Evolutionary conservation across 2,888 invertebrate species (phyloP).

Genomic region (Halictus quadricinctus): DNA sequence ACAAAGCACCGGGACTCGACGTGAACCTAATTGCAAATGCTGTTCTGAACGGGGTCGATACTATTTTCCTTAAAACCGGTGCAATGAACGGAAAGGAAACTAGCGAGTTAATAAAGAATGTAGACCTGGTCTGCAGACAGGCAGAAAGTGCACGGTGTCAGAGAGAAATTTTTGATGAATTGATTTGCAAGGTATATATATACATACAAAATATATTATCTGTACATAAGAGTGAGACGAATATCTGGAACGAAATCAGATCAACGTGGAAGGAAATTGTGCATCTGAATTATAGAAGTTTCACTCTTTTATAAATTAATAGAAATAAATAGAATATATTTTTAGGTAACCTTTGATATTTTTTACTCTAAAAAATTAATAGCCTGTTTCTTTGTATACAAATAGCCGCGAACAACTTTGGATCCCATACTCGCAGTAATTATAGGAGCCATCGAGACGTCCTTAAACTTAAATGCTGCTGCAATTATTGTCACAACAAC

Average conservation of each 20-base stretch:
- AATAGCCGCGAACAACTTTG: conserved; percentile 83
- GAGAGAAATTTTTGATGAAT: conserved; percentile 76
- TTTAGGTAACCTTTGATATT: background rate
- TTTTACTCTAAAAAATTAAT: background rate
- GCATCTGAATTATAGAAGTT: no score
- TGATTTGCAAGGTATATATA: conserved; percentile 73
- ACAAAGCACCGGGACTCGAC: conserved; percentile 85
- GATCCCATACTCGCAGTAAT: conserved; percentile 88
- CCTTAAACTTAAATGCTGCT: conserved; percentile 87
- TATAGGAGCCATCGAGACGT: conserved; percentile 89
- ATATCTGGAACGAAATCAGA: no score
- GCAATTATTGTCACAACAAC: conserved; percentile 88
- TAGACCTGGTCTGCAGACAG: conserved; percentile 85
- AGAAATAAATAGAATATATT: no score
- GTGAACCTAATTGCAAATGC: conserved; percentile 89
- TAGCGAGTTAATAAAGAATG: conserved; percentile 82
- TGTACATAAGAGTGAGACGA: background rate
- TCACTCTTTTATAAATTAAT: no score
- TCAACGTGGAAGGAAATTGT: no score
- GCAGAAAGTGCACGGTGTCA: conserved; percentile 89
- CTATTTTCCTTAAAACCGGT: conserved; percentile 88
- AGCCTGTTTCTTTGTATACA: background rate
- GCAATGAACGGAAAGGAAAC: conserved; percentile 87
- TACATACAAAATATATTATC: background rate
- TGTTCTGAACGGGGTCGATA: conserved; percentile 89